Evolutionary conservation across 2,888 invertebrate species (phyloP).

Genomic region (Hirtodrosophila alboralis): DNA sequence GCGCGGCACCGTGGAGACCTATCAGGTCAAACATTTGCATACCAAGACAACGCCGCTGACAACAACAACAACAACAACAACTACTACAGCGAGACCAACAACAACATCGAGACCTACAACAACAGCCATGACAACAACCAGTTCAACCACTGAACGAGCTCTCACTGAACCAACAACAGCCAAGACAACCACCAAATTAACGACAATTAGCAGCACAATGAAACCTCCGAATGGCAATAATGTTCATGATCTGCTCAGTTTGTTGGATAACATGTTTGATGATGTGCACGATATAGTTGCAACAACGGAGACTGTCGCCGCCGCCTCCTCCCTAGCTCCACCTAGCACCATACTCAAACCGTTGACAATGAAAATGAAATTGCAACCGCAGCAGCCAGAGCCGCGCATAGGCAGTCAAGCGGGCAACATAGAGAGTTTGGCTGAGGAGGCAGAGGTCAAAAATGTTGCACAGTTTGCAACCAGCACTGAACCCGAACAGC

Average conservation of each 20-base stretch:
- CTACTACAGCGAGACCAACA: constrained; percentile 48
- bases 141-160: constrained; percentile 10
- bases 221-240: too few relatives aligned
- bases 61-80: constrained; percentile 43
- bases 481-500: constrained; percentile 71
- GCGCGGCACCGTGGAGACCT: constrained; percentile 80
- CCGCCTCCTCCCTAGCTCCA: constrained; percentile 40
- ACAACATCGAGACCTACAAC: constrained; percentile 30
- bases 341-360: constrained; percentile 65
- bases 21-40: constrained; percentile 83
- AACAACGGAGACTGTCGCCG: constrained; percentile 3
- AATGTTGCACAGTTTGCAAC: constrained; percentile 52
- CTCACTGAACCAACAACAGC: too few relatives aligned
- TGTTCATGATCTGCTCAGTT: constrained; percentile 81
- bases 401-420: constrained; percentile 69
- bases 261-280: constrained; percentile 82
- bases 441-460: constrained; percentile 40
- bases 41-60: constrained; percentile 73
- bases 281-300: constrained; percentile 63
- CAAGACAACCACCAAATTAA: too few relatives aligned
- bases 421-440: constrained; percentile 60
- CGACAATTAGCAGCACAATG: too few relatives aligned
- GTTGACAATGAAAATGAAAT: constrained; percentile 55
- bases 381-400: constrained; percentile 57
- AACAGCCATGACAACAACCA: neutral